phyloP scores from a whole-genome alignment of 2,113 vertebrate species.

The Salminus brasiliensis region DNA sequence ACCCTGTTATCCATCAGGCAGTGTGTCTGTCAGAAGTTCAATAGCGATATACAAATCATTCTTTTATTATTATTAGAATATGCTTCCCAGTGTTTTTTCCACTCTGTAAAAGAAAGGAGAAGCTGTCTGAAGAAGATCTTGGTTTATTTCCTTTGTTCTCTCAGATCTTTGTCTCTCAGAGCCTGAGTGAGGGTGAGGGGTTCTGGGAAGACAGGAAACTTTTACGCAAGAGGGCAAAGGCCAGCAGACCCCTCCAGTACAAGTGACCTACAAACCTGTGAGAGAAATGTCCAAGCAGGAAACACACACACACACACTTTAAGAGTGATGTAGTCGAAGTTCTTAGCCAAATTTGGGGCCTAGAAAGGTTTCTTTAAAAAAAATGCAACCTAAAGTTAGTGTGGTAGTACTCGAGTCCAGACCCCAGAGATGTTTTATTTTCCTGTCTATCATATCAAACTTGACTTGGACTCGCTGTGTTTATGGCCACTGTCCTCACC shows the following conservation, averaged over 20 bases:
- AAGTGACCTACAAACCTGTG: not conserved
- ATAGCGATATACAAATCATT: not conserved
- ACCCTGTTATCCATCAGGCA: not conserved
- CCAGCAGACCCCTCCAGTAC: slow-evolving; percentile 50
- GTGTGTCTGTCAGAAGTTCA: not conserved
- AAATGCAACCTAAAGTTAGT: too few species aligned
- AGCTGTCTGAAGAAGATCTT: not conserved
- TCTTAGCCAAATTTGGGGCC: not conserved
- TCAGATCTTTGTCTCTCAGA: slow-evolving; percentile 88
- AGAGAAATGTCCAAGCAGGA: not conserved
- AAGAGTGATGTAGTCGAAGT: not conserved
- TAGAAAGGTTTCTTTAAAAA: not conserved
- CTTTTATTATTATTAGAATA: not conserved
- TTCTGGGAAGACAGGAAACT: slow-evolving; percentile 88
- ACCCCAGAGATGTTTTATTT: too few species aligned
- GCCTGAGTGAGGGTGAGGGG: slow-evolving; percentile 85
- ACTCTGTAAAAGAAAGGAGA: not conserved
- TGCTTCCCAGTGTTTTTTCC: not conserved
- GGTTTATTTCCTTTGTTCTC: slow-evolving; percentile 21
- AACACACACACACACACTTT: not conserved
- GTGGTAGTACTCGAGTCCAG: too few species aligned
- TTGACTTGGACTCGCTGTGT: too few species aligned
- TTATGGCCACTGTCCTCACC: too few species aligned
- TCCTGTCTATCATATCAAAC: too few species aligned
- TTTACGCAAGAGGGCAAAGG: slow-evolving; percentile 84